Evolutionary conservation across 2,797 vertebrate species (phyloP), one percentile per base, ranked within the genome.

Genomic region (Sebastes oblongus): DNA sequence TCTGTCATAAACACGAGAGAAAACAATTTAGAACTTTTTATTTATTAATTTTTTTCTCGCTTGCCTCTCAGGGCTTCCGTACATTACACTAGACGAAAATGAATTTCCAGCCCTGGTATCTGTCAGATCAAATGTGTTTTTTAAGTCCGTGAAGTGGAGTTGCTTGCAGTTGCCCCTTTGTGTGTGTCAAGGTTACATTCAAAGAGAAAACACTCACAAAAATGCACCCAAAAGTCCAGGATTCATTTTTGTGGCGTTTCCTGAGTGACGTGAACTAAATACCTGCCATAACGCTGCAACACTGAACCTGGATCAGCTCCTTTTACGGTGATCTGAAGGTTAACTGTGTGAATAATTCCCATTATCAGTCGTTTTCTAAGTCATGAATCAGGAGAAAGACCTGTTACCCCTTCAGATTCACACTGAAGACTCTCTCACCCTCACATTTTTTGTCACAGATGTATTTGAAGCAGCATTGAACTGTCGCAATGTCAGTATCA

Each of bases 191-290:
- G 69, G 72, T 58, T 68, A 42, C 14, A 24, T 4, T 75, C 27
- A 56, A 29, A 80, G 52, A 75, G 18, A 75, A 72, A 71, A 85
- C 60, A 34, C 56, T 30, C 42, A n/a, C 54, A 70, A 62, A 80
- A 74, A 54, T 79, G 67, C 18, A 8, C 58, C 34, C 16, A 4
- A 6, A 20, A 46, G 22, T 66, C 78, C 78, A 88, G 65, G 71
- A 73, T 66, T 78, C 56, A 77, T 88, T 83, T 86, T 77, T 84
- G 81, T 73, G 77, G 78, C 67, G 66, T 82, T 81, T 76, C 50
- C 64, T 81, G 72, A 88, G 82, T 77, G 83, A 82, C 66, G 20
- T 56, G 68, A 84, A 84, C 68, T 30, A 76, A 83, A 82, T 65
- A 80, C 78, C 72, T 72, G 70, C 66, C n/a, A 14, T 62, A 54